A percentile compares a stretch with the other conserved stretches of the same genome.
phyloP scores from a whole-genome alignment of 2,888 invertebrate species.

The Tipula confusa region DNA sequence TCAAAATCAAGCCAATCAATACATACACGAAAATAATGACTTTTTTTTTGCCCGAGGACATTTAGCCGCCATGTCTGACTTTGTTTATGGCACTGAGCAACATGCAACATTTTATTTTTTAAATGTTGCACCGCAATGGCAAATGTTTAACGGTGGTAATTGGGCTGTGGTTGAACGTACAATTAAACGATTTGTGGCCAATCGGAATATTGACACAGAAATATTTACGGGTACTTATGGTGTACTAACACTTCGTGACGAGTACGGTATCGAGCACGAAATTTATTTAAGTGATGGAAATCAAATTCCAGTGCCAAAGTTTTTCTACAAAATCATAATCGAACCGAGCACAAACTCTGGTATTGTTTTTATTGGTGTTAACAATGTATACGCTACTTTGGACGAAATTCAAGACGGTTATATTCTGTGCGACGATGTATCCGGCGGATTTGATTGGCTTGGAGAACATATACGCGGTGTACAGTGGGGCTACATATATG shows the following conservation, averaged over 20 bases:
- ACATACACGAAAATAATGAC: constrained; percentile 41
- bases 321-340: constrained; percentile 58
- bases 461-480: constrained; percentile 41
- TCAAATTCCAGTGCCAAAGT: constrained; percentile 53
- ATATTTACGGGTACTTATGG: constrained; percentile 58
- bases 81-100: constrained; percentile 53
- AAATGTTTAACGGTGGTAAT: constrained; percentile 56
- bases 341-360: constrained; percentile 51
- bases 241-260: constrained; percentile 53
- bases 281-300: constrained; percentile 45
- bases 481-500: constrained; percentile 43
- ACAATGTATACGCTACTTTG: constrained; percentile 44
- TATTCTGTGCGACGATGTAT: constrained; percentile 46
- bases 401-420: constrained; percentile 42
- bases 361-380: constrained; percentile 54
- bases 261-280: constrained; percentile 43
- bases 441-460: constrained; percentile 51
- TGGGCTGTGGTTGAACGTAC: constrained; percentile 54
- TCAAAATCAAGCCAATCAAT: constrained; percentile 38
- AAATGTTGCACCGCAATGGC: constrained; percentile 57
- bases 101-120: constrained; percentile 54
- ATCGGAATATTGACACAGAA: constrained; percentile 44
- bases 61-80: constrained; percentile 53
- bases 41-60: constrained; percentile 53
- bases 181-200: constrained; percentile 50